Conservation (phyloP, 2,888 invertebrate genomes). For the Ischnus inquisitorius region DNA sequence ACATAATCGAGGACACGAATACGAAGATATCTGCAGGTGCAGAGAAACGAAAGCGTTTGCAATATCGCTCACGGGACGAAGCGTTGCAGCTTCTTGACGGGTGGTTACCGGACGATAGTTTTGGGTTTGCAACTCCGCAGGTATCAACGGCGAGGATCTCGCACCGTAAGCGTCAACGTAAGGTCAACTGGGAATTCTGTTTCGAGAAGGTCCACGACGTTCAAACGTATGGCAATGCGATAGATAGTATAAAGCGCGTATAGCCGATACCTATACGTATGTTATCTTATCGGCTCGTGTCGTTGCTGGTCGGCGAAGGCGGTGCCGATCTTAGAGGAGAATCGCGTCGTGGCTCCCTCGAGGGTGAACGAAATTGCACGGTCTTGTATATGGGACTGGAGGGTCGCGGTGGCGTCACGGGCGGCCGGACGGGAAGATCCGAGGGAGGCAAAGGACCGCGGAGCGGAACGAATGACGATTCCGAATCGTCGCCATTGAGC, state of each 20-base stretch:
- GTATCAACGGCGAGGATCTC: background rate
- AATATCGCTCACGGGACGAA: background rate
- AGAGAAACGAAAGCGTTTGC: slow-evolving; percentile 19
- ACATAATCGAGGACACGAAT: background rate
- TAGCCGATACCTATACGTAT: background rate
- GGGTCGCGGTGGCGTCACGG: slow-evolving; percentile 67
- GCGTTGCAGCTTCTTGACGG: background rate
- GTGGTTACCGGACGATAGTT: background rate
- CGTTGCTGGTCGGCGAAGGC: slow-evolving; percentile 53
- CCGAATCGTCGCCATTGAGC: slow-evolving; percentile 50
- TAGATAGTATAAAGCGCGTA: background rate
- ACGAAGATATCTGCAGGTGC: background rate
- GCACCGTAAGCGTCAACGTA: background rate
- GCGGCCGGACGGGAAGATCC: slow-evolving; percentile 73
- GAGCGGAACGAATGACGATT: slow-evolving; percentile 70
- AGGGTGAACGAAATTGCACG: slow-evolving; percentile 69
- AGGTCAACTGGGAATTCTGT: slow-evolving; percentile 24
- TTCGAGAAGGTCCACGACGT: background rate
- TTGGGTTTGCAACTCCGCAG: background rate
- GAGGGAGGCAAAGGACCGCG: slow-evolving; percentile 75
- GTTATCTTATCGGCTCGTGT: slow-evolving; percentile 50
- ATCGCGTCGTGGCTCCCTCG: slow-evolving; percentile 68
- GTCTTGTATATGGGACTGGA: slow-evolving; percentile 69
- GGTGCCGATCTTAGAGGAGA: slow-evolving; percentile 68
- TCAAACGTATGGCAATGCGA: slow-evolving; percentile 18